Evolutionary conservation across 2,113 vertebrate genomes (phyloP), one percentile per base, ranked within the genome.

Genomic region (Amphilophus citrinellus): DNA sequence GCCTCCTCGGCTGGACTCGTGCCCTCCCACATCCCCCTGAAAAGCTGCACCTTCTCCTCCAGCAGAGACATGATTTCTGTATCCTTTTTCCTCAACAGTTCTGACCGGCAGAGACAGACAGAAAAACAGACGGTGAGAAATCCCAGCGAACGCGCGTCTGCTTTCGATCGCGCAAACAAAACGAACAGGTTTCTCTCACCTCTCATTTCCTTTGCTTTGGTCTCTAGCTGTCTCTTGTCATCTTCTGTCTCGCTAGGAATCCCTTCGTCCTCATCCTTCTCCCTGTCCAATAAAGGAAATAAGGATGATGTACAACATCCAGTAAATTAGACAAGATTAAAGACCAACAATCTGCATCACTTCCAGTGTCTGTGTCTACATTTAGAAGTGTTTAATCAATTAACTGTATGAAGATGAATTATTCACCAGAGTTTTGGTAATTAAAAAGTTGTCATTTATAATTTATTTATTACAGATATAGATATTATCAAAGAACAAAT

Each of bases 251-350:
- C 98, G 10, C 97, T 99, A 8, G 98, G 98, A 80, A 99, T 97
- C 17, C 98, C 98, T 95, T 99, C 98, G 8, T 99, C 98, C 86
- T 99, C 98, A 76, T 99, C 98, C 86, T 97, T 97, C 79, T 98
- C 97, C 95, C 98, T 99, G 93, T 37, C 24, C 60, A 60, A 85
- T 10, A 42, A 82, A 22, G n/a, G 27, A n/a, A 22, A 77, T 2
- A 53, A 61, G 57, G 35, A 30, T 18, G 3, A 77, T 53, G 24
- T 17, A 39, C 47, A 62, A 5, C 24, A 73, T 32, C 68, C 44
- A 27, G 32, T 14, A 10, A 59, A 81, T 57, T 22, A 17, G 1
- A 50, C 10, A 65, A 3, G 50, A 77, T 50, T 61, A 56, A 56
- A 73, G 0, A 73, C 27, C 68, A 32, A n/a, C 68, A 35, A 50